phyloP scores from a whole-genome alignment of 2,888 invertebrate species.

The Perithous albicinctus region DNA sequence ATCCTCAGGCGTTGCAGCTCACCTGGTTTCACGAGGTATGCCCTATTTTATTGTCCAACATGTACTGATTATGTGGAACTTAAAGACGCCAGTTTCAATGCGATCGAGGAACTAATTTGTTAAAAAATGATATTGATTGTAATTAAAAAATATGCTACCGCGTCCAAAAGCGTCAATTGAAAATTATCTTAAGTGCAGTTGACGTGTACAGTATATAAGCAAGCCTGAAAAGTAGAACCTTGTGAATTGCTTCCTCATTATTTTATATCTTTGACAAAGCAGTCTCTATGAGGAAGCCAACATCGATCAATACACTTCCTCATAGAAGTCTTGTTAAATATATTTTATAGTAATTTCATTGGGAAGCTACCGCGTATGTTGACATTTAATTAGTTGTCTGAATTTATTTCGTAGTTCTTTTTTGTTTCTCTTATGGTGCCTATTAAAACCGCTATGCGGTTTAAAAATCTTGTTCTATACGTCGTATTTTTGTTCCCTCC shows the following conservation, averaged over 20 bases:
- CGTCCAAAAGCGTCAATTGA: neutral
- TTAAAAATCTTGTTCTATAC: neutral
- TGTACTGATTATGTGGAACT: neutral
- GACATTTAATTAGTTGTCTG: no score
- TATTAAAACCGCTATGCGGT: neutral
- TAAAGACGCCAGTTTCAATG: neutral
- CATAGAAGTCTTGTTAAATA: no score
- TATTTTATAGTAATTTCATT: no score
- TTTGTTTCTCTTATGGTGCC: neutral
- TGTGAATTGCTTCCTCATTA: no score
- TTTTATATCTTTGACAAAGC: no score
- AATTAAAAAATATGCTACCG: neutral
- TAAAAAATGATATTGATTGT: neutral
- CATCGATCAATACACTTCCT: no score
- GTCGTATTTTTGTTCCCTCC: neutral
- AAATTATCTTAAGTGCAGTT: no score
- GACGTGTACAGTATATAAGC: no score
- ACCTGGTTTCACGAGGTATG: conserved; percentile 95
- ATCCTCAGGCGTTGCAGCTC: conserved; percentile 93
- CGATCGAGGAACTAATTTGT: neutral
- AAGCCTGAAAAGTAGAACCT: no score
- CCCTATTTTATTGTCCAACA: conserved; percentile 1
- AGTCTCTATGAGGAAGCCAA: no score
- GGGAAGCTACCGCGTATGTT: no score
- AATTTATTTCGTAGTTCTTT: no score